phyloP scores from a whole-genome alignment of 2,888 invertebrate genomes.

The Xiphydria camelus region DNA sequence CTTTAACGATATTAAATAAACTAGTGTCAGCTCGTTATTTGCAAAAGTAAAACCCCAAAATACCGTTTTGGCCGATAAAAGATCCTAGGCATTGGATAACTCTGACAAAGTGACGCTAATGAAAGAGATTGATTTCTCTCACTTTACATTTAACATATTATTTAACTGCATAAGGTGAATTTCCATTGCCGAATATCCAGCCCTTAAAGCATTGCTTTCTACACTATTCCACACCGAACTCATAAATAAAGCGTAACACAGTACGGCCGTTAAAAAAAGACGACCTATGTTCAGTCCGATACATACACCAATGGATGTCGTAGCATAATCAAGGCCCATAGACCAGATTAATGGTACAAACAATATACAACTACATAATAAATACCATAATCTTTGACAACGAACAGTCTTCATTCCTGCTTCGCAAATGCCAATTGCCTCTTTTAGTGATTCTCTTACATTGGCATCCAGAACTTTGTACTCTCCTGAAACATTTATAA shows the following conservation, averaged over 20 bases:
- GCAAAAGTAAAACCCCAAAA: too few relatives aligned
- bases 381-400: constrained; percentile 62
- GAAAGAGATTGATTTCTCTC: too few relatives aligned
- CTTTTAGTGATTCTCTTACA: constrained; percentile 56
- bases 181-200: constrained; percentile 74
- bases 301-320: constrained; percentile 40
- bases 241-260: constrained; percentile 76
- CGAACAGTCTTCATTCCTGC: constrained; percentile 61
- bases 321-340: constrained; percentile 42
- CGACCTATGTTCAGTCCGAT: constrained; percentile 64
- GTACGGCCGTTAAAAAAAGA: constrained; percentile 66
- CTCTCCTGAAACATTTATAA: constrained; percentile 28
- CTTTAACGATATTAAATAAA: too few relatives aligned
- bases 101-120: too few relatives aligned
- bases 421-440: constrained; percentile 66
- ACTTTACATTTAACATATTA: constrained; percentile 25
- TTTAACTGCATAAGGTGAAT: constrained; percentile 54
- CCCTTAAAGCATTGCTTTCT: constrained; percentile 76
- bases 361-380: constrained; percentile 60
- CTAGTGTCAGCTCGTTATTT: too few relatives aligned
- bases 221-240: constrained; percentile 81
- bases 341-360: constrained; percentile 56
- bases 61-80: too few relatives aligned
- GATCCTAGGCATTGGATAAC: too few relatives aligned
- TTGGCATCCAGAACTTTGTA: constrained; percentile 30